Percentiles rank a stretch among this genome's conserved stretches.
phyloP scores from a whole-genome alignment of 2,113 vertebrate genomes.

The Takifugu flavidus region DNA sequence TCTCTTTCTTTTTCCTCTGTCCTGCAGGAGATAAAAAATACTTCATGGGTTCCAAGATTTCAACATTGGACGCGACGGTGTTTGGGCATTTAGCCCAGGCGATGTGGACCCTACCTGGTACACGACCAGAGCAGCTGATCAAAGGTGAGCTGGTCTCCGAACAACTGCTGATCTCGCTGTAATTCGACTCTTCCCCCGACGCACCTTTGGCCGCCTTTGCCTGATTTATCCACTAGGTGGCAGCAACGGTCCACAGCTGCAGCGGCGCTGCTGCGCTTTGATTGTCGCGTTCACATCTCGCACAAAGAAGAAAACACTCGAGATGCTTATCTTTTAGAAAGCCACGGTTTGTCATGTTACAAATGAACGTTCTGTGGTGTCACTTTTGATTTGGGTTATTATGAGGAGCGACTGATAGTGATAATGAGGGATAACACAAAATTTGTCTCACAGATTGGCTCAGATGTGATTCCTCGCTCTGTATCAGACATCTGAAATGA shows the following conservation, averaged over 20 bases:
- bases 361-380: conserved; percentile 9
- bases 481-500: no score
- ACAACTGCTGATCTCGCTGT: background rate
- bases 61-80: conserved; percentile 91
- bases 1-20: conserved; percentile 1
- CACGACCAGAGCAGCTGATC: conserved; percentile 89
- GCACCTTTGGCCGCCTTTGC: no score
- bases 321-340: conserved; percentile 23
- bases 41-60: conserved; percentile 92
- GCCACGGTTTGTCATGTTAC: conserved; percentile 7
- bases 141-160: conserved; percentile 79
- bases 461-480: conserved; percentile 1
- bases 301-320: conserved; percentile 1
- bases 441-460: background rate
- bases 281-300: conserved; percentile 15
- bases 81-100: conserved; percentile 95
- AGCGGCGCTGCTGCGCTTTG: conserved; percentile 8
- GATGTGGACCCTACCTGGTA: conserved; percentile 97
- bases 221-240: conserved; percentile 54
- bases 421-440: background rate
- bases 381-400: conserved; percentile 16
- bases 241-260: conserved; percentile 23
- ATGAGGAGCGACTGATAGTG: conserved; percentile 8
- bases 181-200: background rate
- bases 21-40: conserved; percentile 94